Evolutionary conservation across 2,797 vertebrate species (phyloP).

Genomic region (Fundulus diaphanus): DNA sequence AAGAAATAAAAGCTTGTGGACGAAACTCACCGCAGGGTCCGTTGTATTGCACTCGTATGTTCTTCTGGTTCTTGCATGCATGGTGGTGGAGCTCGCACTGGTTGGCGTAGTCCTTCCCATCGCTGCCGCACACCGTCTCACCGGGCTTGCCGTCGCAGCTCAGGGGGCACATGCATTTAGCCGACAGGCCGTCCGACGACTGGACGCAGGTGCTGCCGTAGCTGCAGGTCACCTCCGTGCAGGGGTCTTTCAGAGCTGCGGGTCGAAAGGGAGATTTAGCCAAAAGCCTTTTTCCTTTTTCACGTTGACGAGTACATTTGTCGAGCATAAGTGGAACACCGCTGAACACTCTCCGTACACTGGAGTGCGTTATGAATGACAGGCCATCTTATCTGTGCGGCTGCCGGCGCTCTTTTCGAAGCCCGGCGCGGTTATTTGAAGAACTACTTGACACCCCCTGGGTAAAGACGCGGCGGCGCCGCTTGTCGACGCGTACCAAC

Average conservation of each 20-base stretch:
- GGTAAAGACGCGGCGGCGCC: conserved; percentile 60
- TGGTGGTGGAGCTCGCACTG: conserved; percentile 89
- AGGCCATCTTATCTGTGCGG: conserved; percentile 50
- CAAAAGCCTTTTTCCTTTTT: conserved; percentile 10
- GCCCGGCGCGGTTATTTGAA: conserved; percentile 55
- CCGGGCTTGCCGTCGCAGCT: conserved; percentile 78
- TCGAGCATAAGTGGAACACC: conserved; percentile 18
- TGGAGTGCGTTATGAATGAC: conserved; percentile 50
- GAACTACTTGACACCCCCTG: conserved; percentile 62
- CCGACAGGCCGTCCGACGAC: conserved; percentile 86
- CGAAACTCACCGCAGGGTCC: conserved; percentile 89
- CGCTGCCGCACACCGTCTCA: conserved; percentile 89
- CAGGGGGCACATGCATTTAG: conserved; percentile 91
- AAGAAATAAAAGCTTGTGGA: neutral
- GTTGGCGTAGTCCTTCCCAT: conserved; percentile 89
- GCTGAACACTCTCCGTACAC: conserved; percentile 30
- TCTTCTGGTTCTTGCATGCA: conserved; percentile 90
- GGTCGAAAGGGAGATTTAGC: conserved; percentile 29
- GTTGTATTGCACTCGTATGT: conserved; percentile 87
- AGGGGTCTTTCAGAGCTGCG: conserved; percentile 92
- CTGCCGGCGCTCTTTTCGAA: conserved; percentile 43
- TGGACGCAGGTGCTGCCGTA: conserved; percentile 93
- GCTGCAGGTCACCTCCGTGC: conserved; percentile 88
- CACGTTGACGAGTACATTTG: conserved; percentile 13
- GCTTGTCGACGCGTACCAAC: conserved; percentile 71